Base-by-base conservation (phyloP, 1,140 invertebrate genomes). In the Zaprionus inermis region DNA sequence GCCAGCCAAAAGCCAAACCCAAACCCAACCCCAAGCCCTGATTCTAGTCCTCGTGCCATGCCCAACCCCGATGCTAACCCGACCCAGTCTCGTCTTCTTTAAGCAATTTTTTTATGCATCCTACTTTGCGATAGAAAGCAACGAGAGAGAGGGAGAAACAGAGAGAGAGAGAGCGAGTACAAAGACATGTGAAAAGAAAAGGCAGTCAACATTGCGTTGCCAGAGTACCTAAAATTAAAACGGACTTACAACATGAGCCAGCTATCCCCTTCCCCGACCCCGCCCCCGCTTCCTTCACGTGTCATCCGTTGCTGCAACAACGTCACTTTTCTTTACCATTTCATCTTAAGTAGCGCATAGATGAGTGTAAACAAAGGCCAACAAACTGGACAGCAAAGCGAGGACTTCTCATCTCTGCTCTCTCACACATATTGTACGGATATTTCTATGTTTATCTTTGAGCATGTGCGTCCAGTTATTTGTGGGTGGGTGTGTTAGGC, bases 311-410 rank as follows among this genome's bases (percentile, higher is more conserved):
- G 12, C 30, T 57, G 66, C 65, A 69, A 56, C 58, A 63, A 77
- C 64, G 56, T 86, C 79, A 89, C 79, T 74, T 88, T 86, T 86
- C 83, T 86, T 84, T 88, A 72, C 83, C 83, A 88, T 88, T 88
- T 88, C 84, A 89, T 89, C 84, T 89, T 89, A 89, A 89, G 84
- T 89, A 89, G 84, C 84, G 89, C 84, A 89, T 77, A 88, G 83
- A 88, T 79, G 76, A 83, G 61, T 67, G 75, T 73, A 82, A 70
- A 85, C 63, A 79, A 77, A 77, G 64, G 58, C 72, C 75, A 79
- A 74, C 61, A 73, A 61, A 61, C 41, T 65, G 67, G 69, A 30
- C 51, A 66, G 36, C 38, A 44, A 72, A 66, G 67, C 60, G 59
- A 75, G 68, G 57, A 22, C 18, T 44, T 16, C 38, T 44, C 38